Conservation (phyloP, 2,888 invertebrate genomes). For the Ernsta delagoae region DNA sequence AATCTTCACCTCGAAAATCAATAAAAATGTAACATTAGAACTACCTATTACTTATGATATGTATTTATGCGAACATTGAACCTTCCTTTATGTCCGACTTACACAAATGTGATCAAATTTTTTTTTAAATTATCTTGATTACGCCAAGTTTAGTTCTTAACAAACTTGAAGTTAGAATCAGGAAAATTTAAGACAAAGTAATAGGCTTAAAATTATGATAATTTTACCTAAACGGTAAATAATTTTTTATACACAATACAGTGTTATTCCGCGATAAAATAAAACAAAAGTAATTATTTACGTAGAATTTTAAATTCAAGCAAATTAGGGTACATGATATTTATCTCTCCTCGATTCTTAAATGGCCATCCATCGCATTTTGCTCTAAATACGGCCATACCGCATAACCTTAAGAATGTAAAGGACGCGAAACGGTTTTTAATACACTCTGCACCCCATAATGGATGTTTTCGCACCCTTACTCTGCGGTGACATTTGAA, state of each 20-base stretch:
- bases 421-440: conserved; percentile 80
- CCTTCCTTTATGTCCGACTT: too few relatives aligned
- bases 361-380: conserved; percentile 42
- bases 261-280: background rate
- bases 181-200: background rate
- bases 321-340: conserved; percentile 21
- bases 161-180: background rate
- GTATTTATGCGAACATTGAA: too few relatives aligned
- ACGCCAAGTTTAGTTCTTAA: background rate
- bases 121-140: background rate
- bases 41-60: too few relatives aligned
- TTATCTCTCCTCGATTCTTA: conserved; percentile 26
- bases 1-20: too few relatives aligned
- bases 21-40: too few relatives aligned
- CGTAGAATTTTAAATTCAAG: background rate
- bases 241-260: too few relatives aligned
- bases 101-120: too few relatives aligned
- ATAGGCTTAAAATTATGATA: too few relatives aligned
- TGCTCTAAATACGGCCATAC: conserved; percentile 56
- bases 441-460: conserved; percentile 79
- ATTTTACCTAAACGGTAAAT: too few relatives aligned
- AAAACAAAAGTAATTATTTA: background rate
- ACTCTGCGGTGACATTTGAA: conserved; percentile 82
- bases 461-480: conserved; percentile 80
- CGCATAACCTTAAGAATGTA: conserved; percentile 80